Conservation (phyloP, 2,113 vertebrate genomes). For the Xiphophorus hellerii region DNA sequence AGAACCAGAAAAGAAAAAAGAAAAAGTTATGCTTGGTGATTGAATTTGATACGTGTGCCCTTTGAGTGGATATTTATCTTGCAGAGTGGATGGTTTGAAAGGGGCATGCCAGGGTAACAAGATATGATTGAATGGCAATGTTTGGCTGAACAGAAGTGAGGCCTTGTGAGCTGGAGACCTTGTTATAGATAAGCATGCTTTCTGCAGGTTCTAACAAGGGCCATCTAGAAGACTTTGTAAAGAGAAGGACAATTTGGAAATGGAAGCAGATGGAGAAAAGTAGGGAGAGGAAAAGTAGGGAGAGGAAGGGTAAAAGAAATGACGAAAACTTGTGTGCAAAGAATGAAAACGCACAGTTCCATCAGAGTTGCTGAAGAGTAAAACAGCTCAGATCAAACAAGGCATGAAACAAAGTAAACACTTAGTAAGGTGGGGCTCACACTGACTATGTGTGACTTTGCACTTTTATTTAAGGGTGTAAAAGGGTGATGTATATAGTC, state of each 20-base stretch:
- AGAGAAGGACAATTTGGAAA: conserved; percentile 24
- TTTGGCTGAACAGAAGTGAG: conserved; percentile 51
- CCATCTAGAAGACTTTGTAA: conserved; percentile 41
- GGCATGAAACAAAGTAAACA: conserved; percentile 37
- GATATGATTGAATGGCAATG: conserved; percentile 56
- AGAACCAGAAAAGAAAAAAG: neutral
- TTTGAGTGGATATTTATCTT: conserved; percentile 32
- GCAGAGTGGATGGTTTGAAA: conserved; percentile 37
- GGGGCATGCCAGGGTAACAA: conserved; percentile 44
- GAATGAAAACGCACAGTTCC: conserved; percentile 30
- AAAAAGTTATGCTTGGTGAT: conserved; percentile 28
- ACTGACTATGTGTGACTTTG: conserved; percentile 41
- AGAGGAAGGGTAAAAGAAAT: neutral
- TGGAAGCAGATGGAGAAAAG: conserved; percentile 8
- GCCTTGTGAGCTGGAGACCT: conserved; percentile 51
- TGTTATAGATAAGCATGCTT: conserved; percentile 45
- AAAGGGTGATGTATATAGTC: conserved; percentile 6
- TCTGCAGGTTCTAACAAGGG: conserved; percentile 54
- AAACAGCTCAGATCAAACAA: conserved; percentile 29
- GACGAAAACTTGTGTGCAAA: conserved; percentile 16
- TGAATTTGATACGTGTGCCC: conserved; percentile 45
- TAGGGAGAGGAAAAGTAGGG: neutral
- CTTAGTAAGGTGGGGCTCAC: conserved; percentile 40
- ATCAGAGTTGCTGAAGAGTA: conserved; percentile 34
- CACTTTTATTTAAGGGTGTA: conserved; percentile 42